Base-by-base conservation (phyloP, 2,888 invertebrate genomes). In the Drosophila multiciliata region DNA sequence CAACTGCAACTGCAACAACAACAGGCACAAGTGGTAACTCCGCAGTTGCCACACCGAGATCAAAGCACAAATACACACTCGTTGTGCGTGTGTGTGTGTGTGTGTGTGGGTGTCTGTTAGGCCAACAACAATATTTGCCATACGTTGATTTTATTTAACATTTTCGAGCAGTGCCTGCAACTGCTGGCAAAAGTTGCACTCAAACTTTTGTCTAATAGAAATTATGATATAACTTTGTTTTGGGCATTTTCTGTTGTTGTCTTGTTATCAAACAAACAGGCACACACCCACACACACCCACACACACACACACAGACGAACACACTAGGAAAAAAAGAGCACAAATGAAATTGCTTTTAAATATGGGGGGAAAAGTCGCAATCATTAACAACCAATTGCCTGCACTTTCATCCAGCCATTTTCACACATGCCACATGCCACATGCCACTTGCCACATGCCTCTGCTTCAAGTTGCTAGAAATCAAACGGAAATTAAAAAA, bases 401-500 rank as follows among this genome's bases (percentile, higher is more conserved):
- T 17, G 50, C 40, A n/a, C 3, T 15, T 45, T 3, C 42, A 17
- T n/a, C 12, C 66, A 5, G 5, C 15, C 1, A 23, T 23, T 23
- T 45, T 11, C 6, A n/a, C 11, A 29, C 9, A 17, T 17, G 3
- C 17, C 45, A 45, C 12, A 45, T 20, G 45, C 20, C 49, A 12
- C 32, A 23, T n/a, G 29, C n/a, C 38, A n/a, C n/a, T n/a, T n/a
- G n/a, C n/a, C n/a, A 12, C 32, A 23, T n/a, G 29, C n/a, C 38
- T 36, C n/a, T 20, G 61, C 70, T 57, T 20, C 15, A 23, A 15
- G 49, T 54, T 62, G 74, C 61, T 86, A 64, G 53, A 85, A 75
- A 83, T 83, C 77, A 83, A 82, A 82, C 87, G 87, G 87, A 83
- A 83, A 83, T 83, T 83, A 83, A 87, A 83, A 81, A 50, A 63